Evolutionary conservation across 2,113 vertebrate species (phyloP).

Genomic region (Corythornis vintsioides): DNA sequence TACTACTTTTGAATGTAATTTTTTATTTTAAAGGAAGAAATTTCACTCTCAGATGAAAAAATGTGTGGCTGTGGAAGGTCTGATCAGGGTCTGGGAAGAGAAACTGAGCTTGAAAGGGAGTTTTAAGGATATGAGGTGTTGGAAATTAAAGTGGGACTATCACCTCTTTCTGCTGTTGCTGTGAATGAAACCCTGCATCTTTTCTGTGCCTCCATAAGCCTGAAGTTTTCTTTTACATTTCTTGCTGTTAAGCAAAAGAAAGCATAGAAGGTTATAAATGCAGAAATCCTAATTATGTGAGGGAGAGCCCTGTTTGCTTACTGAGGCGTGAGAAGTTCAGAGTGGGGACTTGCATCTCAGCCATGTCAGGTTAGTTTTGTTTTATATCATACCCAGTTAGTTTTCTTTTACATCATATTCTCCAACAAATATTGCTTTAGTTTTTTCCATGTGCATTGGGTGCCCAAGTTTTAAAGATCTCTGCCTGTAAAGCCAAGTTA

Average conservation of each 20-base stretch:
- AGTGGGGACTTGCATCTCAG: neutral
- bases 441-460: neutral
- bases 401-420: too few species aligned
- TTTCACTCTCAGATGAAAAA: neutral
- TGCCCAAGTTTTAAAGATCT: too few species aligned
- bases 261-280: neutral
- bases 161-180: neutral
- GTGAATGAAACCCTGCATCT: neutral
- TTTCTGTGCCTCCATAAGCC: neutral
- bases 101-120: neutral
- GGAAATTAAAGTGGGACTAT: neutral
- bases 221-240: neutral
- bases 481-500: neutral
- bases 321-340: neutral
- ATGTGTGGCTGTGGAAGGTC: neutral
- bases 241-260: neutral
- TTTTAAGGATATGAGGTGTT: neutral
- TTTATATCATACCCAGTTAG: neutral
- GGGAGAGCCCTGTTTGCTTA: conserved; percentile 6
- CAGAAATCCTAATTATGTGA: neutral
- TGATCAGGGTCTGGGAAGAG: neutral
- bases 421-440: neutral
- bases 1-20: neutral
- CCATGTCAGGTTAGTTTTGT: neutral
- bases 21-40: neutral